phyloP scores from a whole-genome alignment of 2,888 invertebrate genomes.

The Agapostemon virescens region DNA sequence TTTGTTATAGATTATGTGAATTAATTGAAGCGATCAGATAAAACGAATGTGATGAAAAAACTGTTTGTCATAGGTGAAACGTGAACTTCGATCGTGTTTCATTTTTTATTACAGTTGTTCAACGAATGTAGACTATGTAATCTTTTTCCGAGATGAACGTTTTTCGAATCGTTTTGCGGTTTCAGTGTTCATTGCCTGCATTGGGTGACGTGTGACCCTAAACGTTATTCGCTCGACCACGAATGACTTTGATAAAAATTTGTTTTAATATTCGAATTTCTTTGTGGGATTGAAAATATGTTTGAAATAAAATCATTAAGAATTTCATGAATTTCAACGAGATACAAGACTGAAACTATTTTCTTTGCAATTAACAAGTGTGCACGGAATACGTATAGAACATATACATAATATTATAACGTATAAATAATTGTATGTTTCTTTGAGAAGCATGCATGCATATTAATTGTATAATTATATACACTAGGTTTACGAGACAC shows the following conservation, averaged over 20 bases:
- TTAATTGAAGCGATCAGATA: neutral
- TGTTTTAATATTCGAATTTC: too few species aligned
- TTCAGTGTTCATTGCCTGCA: neutral
- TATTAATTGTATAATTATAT: too few species aligned
- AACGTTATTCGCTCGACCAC: too few species aligned
- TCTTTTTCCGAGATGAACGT: neutral
- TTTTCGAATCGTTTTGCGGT: neutral
- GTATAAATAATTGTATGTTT: too few species aligned
- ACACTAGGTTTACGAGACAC: too few species aligned
- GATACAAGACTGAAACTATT: neutral
- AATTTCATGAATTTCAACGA: neutral
- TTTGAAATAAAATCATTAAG: neutral
- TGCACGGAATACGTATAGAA: too few species aligned
- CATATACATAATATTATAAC: too few species aligned
- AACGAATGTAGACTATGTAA: neutral
- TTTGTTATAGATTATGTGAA: too few species aligned
- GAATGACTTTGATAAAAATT: too few species aligned
- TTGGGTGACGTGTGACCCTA: neutral
- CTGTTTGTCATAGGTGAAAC: neutral
- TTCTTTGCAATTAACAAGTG: neutral
- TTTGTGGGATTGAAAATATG: neutral
- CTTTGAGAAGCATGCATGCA: too few species aligned
- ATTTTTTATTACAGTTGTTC: too few species aligned
- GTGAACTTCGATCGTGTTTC: neutral
- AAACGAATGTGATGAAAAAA: neutral